Evolutionary conservation across 2,888 invertebrate species (phyloP).

Genomic region (Idaea dimidiata): DNA sequence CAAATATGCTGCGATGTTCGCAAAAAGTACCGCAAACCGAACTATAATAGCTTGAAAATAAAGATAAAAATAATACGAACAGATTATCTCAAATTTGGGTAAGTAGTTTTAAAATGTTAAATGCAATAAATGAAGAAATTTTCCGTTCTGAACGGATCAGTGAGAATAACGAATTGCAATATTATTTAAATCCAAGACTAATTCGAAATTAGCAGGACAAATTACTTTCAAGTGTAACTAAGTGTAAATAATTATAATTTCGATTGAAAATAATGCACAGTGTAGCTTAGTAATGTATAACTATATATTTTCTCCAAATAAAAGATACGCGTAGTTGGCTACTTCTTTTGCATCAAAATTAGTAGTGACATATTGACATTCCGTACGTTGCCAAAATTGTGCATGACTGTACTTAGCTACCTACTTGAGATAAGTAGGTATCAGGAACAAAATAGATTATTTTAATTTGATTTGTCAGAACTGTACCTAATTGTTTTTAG

Average conservation of each 20-base stretch:
- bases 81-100: neutral
- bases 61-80: neutral
- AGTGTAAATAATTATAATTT: neutral
- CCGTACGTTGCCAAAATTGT: constrained; percentile 21
- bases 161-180: neutral
- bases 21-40: neutral
- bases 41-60: neutral
- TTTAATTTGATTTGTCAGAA: too few relatives aligned
- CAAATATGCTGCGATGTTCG: constrained; percentile 21
- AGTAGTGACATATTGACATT: constrained; percentile 7
- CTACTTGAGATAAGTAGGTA: too few relatives aligned
- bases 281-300: neutral
- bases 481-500: too few relatives aligned
- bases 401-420: constrained; percentile 32
- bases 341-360: too few relatives aligned
- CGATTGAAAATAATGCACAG: too few relatives aligned
- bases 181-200: neutral
- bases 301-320: neutral
- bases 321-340: too few relatives aligned
- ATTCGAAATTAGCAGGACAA: neutral
- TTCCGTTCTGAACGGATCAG: neutral
- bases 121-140: neutral
- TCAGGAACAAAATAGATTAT: too few relatives aligned
- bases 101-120: neutral
- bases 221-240: neutral